Conservation (phyloP, 2,797 vertebrate species). For the Anas capensis region DNA sequence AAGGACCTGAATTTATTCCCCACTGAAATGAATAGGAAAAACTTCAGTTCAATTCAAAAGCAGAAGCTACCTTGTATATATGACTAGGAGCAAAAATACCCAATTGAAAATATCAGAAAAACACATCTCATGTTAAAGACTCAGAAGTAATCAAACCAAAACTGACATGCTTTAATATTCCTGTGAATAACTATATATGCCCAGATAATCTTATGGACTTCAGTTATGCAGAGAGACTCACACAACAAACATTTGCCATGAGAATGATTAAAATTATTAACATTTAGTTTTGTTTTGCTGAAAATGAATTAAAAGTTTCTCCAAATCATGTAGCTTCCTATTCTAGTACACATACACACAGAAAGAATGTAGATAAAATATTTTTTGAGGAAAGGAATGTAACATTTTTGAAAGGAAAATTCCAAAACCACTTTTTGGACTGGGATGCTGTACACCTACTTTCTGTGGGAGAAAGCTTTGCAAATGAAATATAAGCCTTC, state of each 20-base stretch:
- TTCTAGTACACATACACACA: not conserved
- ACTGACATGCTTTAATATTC: not conserved
- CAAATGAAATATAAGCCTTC: not conserved
- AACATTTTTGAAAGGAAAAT: not conserved
- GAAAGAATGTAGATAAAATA: not conserved
- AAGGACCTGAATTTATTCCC: constrained; percentile 36
- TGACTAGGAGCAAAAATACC: not conserved
- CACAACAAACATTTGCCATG: not conserved
- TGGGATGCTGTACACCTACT: not conserved
- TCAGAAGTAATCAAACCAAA: not conserved
- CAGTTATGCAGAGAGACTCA: not conserved
- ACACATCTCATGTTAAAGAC: not conserved
- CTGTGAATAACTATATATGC: not conserved
- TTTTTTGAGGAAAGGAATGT: not conserved
- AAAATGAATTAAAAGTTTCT: not conserved
- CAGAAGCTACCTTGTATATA: not conserved
- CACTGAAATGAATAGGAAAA: constrained; percentile 24
- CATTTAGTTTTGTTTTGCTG: not conserved
- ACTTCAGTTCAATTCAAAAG: constrained; percentile 24
- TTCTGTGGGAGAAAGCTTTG: not conserved
- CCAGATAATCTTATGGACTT: not conserved
- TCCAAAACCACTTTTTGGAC: not conserved
- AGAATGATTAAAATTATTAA: not conserved
- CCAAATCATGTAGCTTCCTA: not conserved
- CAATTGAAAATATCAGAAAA: not conserved